Conservation (phyloP, 1,140 invertebrate genomes). For the Ericerus pela region DNA sequence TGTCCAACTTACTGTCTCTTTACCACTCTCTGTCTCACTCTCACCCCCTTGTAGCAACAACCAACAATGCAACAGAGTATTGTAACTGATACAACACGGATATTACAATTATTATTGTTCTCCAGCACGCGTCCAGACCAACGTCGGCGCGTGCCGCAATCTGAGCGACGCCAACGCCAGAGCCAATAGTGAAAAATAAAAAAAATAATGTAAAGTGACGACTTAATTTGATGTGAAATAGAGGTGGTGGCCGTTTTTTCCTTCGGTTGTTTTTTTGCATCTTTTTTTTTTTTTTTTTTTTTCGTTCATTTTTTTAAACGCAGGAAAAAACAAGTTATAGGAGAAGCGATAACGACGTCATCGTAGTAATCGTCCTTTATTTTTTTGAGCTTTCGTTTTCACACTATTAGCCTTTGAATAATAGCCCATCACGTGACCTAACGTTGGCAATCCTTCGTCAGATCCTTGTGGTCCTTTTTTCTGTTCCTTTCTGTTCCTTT, state of each 20-base stretch:
- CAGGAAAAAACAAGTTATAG: no score
- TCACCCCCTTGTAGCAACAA: no score
- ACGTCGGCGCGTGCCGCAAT: constrained; percentile 1
- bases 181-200: no score
- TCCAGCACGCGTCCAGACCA: background rate
- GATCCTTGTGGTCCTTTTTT: no score
- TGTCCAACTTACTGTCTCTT: no score
- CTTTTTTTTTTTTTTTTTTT: no score
- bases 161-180: background rate
- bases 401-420: constrained; percentile 7
- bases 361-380: background rate
- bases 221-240: constrained; percentile 11
- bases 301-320: no score
- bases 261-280: no score
- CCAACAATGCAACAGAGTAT: background rate
- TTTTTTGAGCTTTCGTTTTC: constrained; percentile 5
- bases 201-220: constrained; percentile 7
- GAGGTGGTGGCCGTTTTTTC: background rate
- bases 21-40: no score
- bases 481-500: no score
- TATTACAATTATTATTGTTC: constrained; percentile 2
- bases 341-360: no score
- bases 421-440: constrained; percentile 2
- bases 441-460: no score
- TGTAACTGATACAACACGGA: constrained; percentile 5